phyloP scores from a whole-genome alignment of 2,113 vertebrate species.

The Mesitornis unicolor region DNA sequence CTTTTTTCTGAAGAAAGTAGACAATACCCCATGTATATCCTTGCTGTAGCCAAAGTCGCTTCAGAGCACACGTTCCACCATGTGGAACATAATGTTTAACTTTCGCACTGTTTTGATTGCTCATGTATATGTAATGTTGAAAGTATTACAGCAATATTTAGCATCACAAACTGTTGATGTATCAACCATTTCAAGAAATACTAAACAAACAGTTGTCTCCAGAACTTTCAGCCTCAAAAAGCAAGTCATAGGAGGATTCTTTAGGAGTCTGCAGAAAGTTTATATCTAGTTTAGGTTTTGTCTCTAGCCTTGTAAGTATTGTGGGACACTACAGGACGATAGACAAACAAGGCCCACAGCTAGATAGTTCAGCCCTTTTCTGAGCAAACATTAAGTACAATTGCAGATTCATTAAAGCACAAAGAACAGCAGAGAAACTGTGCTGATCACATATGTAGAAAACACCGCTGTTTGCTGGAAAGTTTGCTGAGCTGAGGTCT shows the following conservation, averaged over 20 bases:
- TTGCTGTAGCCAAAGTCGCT: slow-evolving; percentile 93
- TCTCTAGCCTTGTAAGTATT: background rate
- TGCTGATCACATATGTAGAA: background rate
- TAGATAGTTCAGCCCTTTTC: background rate
- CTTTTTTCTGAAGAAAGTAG: slow-evolving; percentile 78
- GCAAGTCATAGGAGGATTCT: background rate
- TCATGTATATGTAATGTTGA: slow-evolving; percentile 62
- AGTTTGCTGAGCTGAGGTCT: background rate
- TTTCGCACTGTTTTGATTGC: slow-evolving; percentile 39
- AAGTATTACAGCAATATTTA: slow-evolving; percentile 98
- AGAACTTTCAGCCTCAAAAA: background rate
- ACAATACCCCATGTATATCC: slow-evolving; percentile 77
- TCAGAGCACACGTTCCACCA: slow-evolving; percentile 86
- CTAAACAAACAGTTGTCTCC: background rate
- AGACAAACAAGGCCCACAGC: background rate
- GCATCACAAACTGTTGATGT: slow-evolving; percentile 50
- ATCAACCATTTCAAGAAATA: slow-evolving; percentile 34
- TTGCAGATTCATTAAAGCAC: slow-evolving; percentile 66
- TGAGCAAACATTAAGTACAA: slow-evolving; percentile 67
- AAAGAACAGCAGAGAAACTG: slow-evolving; percentile 24
- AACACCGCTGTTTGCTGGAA: background rate
- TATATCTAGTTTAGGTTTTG: background rate
- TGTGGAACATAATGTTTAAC: slow-evolving; percentile 79
- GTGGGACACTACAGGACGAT: background rate
- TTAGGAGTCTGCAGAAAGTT: background rate